phyloP scores from a whole-genome alignment of 2,888 invertebrate genomes.

The Netelia virgata region DNA sequence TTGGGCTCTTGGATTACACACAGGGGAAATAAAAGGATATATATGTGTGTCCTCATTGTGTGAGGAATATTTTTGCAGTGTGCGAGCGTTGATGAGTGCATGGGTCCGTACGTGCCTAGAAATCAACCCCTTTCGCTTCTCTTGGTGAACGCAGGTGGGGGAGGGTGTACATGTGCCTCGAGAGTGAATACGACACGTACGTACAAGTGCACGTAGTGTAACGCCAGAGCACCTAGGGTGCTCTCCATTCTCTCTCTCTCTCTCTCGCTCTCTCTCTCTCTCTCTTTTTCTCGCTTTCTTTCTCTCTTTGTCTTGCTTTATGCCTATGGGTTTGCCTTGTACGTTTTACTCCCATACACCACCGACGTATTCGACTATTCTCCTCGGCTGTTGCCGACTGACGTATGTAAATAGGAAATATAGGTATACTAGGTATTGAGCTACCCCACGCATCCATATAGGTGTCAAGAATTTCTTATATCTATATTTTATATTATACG shows the following conservation, averaged over 20 bases:
- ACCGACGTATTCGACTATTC: slow-evolving; percentile 65
- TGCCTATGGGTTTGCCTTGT: slow-evolving; percentile 46
- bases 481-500: too few species aligned
- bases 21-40: slow-evolving; percentile 65
- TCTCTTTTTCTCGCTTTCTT: slow-evolving; percentile 28
- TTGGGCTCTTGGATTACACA: slow-evolving; percentile 53
- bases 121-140: slow-evolving; percentile 77
- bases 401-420: background rate
- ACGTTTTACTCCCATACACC: slow-evolving; percentile 42
- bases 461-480: slow-evolving; percentile 35
- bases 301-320: slow-evolving; percentile 15
- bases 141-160: slow-evolving; percentile 70
- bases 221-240: slow-evolving; percentile 65
- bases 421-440: slow-evolving; percentile 2
- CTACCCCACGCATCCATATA: slow-evolving; percentile 49
- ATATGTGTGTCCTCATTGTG: slow-evolving; percentile 45
- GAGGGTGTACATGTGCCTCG: slow-evolving; percentile 67
- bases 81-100: slow-evolving; percentile 66
- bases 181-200: slow-evolving; percentile 81
- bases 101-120: slow-evolving; percentile 79
- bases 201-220: slow-evolving; percentile 78
- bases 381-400: slow-evolving; percentile 56
- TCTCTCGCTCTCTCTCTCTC: slow-evolving; percentile 39
- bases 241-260: slow-evolving; percentile 54
- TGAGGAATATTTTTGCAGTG: slow-evolving; percentile 36